Evolutionary conservation across 1,140 invertebrate species (phyloP), one percentile per base, ranked within the genome.

Genomic region (Carcinoscorpius rotundicauda): DNA sequence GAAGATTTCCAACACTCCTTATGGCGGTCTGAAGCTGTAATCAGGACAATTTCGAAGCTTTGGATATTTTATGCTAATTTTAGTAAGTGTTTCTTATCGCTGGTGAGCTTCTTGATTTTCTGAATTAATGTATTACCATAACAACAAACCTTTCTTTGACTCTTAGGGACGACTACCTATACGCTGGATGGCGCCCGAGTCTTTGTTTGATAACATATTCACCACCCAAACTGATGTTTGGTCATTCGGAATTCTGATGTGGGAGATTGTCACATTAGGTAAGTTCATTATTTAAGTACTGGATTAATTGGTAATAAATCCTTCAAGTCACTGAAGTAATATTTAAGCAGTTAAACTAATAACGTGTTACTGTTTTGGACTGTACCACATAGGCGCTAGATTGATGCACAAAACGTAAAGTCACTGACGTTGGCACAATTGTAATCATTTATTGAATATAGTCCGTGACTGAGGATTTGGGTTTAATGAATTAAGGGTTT

Each of bases 141-240:
- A n/a, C n/a, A n/a, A 6, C n/a, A 8, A 55, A 0, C 53, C 6
- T 55, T 6, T 8, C n/a, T 55, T 8, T 55, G 53, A 55, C n/a
- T 55, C 52, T 5, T 49, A 71, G 65, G 68, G 68, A 8, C 62
- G 67, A 51, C 59, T 93, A 76, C 91, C 91, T 48, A 97, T 98
- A 69, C 96, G 97, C 79, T 97, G 94, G 94, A 97, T 93, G 57
- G 93, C 94, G 1, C 93, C 93, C 3, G 93, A 98, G 77, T 93
- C 95, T 2, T 78, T 98, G 6, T 71, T 57, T 8, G 66, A 72
- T 52, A 70, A 66, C 79, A 93, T 95, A 81, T 99, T 99, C 82
- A 98, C 95, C 71, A 98, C 98, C 74, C 99, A 99, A 81, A 98
- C 94, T 1, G 97, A 99, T 78, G 96, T 99, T 9, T 99, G 97